Evolutionary conservation across 2,113 vertebrate genomes (phyloP).

Genomic region (Ictalurus furcatus): DNA sequence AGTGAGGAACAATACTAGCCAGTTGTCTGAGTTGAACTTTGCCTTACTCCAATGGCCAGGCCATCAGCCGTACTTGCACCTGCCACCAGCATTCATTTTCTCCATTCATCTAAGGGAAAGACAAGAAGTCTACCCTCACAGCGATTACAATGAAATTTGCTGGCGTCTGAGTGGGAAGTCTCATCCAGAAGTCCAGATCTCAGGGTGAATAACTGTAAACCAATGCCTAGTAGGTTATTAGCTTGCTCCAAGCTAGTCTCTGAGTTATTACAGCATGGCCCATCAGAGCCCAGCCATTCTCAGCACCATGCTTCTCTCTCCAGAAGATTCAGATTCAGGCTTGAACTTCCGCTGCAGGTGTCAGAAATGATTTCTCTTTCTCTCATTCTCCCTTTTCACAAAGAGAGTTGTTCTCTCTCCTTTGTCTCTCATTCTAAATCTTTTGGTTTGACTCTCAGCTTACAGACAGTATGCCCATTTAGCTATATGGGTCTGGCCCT

Average conservation of each 20-base stretch:
- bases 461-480: slow-evolving; percentile 62
- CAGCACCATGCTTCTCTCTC: slow-evolving; percentile 25
- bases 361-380: slow-evolving; percentile 54
- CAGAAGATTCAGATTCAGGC: background rate
- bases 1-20: slow-evolving; percentile 14
- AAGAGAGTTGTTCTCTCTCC: slow-evolving; percentile 18
- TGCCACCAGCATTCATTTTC: slow-evolving; percentile 59
- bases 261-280: slow-evolving; percentile 70
- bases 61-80: slow-evolving; percentile 57
- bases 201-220: slow-evolving; percentile 68
- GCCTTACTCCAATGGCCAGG: slow-evolving; percentile 52
- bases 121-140: slow-evolving; percentile 76
- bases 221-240: slow-evolving; percentile 68
- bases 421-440: slow-evolving; percentile 20
- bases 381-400: slow-evolving; percentile 45
- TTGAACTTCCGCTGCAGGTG: slow-evolving; percentile 64
- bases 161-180: slow-evolving; percentile 72
- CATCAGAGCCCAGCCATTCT: slow-evolving; percentile 54
- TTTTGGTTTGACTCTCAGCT: slow-evolving; percentile 50
- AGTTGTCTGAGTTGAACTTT: slow-evolving; percentile 50
- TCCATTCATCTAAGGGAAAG: slow-evolving; percentile 57
- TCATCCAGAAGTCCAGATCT: slow-evolving; percentile 59
- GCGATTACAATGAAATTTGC: slow-evolving; percentile 63
- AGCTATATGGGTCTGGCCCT: slow-evolving; percentile 59
- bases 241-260: slow-evolving; percentile 68